A percentile compares a stretch with the other conserved stretches of the same genome.
Conservation (phyloP, 2,888 invertebrate species). For the Himalopsyche tibetana region DNA sequence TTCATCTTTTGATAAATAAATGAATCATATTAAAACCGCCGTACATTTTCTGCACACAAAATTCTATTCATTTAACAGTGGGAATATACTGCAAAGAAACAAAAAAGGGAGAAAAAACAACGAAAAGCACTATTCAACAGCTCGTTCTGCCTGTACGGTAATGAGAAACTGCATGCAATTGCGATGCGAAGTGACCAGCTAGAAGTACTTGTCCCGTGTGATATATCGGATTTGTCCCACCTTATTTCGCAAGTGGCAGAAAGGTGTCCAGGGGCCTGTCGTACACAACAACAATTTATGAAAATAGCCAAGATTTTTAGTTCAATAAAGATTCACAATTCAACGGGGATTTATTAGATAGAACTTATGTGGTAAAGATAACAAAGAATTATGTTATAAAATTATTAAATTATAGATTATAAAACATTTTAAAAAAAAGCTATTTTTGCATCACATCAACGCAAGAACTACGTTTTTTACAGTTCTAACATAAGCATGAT, state of each 20-base stretch:
- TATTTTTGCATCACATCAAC: too few species aligned
- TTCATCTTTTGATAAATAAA: too few species aligned
- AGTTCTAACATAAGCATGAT: too few species aligned
- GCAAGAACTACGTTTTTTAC: too few species aligned
- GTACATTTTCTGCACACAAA: neutral
- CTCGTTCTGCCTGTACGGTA: slow-evolving; percentile 34
- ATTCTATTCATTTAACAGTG: neutral
- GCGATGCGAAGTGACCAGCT: slow-evolving; percentile 9
- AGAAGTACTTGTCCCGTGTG: slow-evolving; percentile 46
- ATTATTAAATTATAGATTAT: too few species aligned
- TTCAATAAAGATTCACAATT: too few species aligned
- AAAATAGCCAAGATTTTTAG: too few species aligned
- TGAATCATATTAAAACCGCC: too few species aligned
- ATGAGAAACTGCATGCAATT: slow-evolving; percentile 43
- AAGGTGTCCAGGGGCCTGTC: neutral
- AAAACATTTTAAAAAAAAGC: too few species aligned
- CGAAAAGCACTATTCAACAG: slow-evolving; percentile 34
- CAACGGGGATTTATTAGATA: too few species aligned
- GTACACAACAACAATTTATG: neutral
- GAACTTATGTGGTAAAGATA: too few species aligned
- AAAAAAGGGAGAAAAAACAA: neutral
- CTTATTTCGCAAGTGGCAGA: slow-evolving; percentile 4
- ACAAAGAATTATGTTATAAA: too few species aligned
- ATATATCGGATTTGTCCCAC: slow-evolving; percentile 33
- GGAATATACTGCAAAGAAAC: neutral